Evolutionary conservation across 2,113 vertebrate species (phyloP).

Genomic region (Lipophrys pholis): DNA sequence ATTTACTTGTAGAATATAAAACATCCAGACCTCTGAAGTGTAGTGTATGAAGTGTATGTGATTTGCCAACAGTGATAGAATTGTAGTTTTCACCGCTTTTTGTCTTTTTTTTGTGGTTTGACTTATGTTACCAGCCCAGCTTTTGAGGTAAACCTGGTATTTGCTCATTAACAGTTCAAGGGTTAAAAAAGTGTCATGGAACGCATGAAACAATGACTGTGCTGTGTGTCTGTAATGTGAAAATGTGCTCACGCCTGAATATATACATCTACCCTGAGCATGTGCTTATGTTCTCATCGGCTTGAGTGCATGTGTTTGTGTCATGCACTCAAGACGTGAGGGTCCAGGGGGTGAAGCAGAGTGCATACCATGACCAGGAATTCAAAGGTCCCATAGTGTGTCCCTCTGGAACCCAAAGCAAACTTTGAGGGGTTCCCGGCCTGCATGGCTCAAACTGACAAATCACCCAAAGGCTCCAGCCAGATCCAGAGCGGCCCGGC

Average conservation of each 20-base stretch:
- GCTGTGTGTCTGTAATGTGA: slow-evolving; percentile 27
- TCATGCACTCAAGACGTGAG: slow-evolving; percentile 33
- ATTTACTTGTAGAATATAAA: too few species aligned
- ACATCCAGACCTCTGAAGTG: too few species aligned
- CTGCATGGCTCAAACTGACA: slow-evolving; percentile 59
- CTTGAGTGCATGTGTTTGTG: slow-evolving; percentile 9
- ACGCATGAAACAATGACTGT: slow-evolving; percentile 40
- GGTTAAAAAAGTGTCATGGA: slow-evolving; percentile 23
- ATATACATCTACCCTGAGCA: slow-evolving; percentile 12
- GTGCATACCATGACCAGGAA: slow-evolving; percentile 61
- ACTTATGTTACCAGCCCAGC: background rate
- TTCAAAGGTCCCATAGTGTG: slow-evolving; percentile 54
- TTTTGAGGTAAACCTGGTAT: slow-evolving; percentile 27
- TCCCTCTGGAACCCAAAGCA: slow-evolving; percentile 68
- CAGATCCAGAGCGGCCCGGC: slow-evolving; percentile 45
- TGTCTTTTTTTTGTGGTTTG: background rate
- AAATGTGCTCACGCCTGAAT: slow-evolving; percentile 19
- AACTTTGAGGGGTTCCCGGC: slow-evolving; percentile 58
- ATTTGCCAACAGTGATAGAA: background rate
- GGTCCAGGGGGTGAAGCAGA: slow-evolving; percentile 44
- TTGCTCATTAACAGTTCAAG: slow-evolving; percentile 30
- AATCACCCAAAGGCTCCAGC: slow-evolving; percentile 65
- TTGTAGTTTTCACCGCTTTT: background rate
- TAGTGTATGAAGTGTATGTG: too few species aligned
- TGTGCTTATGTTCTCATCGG: slow-evolving; percentile 12